phyloP scores from a whole-genome alignment of 2,888 invertebrate species.

The Melinaea menophilus region DNA sequence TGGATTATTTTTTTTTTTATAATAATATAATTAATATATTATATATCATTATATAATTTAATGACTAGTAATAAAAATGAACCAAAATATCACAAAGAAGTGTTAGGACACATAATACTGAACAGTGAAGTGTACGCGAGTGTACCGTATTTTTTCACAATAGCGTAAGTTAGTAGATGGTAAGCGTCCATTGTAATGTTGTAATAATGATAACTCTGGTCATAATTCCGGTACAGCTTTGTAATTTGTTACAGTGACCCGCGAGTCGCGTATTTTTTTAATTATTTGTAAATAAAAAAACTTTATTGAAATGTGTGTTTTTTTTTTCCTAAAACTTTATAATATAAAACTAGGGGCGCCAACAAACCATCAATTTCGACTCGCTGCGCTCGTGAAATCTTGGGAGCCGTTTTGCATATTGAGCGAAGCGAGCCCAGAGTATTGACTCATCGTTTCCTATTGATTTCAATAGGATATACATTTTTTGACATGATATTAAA shows the following conservation, averaged over 20 bases:
- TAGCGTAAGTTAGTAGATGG: conserved; percentile 20
- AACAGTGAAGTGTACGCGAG: conserved; percentile 20
- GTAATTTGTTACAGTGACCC: conserved; percentile 41
- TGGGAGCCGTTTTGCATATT: too few species aligned
- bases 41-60: conserved; percentile 22
- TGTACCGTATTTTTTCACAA: conserved; percentile 28
- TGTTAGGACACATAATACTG: conserved; percentile 19
- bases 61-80: conserved; percentile 31
- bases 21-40: conserved; percentile 4
- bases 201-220: conserved; percentile 27
- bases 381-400: too few species aligned
- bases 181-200: conserved; percentile 18
- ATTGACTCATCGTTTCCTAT: too few species aligned
- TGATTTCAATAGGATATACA: too few species aligned
- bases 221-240: conserved; percentile 33
- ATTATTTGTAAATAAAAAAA: conserved; percentile 46
- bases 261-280: conserved; percentile 39
- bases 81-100: conserved; percentile 37
- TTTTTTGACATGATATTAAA: too few species aligned
- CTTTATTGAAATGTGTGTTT: conserved; percentile 36
- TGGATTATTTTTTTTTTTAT: conserved; percentile 4
- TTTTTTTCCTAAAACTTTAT: conserved; percentile 15
- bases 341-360: too few species aligned
- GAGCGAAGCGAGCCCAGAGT: too few species aligned
- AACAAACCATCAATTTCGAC: too few species aligned